phyloP scores from a whole-genome alignment of 2,113 vertebrate genomes.

The Uria lomvia region DNA sequence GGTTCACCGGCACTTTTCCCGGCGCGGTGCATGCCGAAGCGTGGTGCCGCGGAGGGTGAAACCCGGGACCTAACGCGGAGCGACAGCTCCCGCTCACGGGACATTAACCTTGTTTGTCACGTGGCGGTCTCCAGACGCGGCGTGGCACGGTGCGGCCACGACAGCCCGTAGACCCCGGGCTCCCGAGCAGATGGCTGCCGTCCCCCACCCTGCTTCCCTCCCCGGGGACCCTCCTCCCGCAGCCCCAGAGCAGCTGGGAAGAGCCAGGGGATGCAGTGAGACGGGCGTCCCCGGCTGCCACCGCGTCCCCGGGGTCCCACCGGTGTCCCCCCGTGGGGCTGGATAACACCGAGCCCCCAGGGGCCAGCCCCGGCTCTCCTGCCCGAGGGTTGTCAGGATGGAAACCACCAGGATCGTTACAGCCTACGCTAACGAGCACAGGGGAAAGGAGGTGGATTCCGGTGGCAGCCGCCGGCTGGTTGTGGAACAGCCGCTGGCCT shows the following conservation, averaged over 20 bases:
- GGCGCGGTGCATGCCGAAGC: accelerated
- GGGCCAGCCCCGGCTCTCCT: background rate
- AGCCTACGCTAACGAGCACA: accelerated
- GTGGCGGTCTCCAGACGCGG: background rate
- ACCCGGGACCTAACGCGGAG: background rate
- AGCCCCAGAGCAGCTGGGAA: background rate
- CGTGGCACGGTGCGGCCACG: background rate
- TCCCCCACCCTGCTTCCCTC: background rate
- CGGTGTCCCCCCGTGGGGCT: background rate
- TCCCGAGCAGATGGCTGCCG: slow-evolving; percentile 11
- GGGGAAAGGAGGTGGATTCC: background rate
- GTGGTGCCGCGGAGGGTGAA: background rate
- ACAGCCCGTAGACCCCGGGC: background rate
- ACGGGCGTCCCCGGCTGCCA: background rate
- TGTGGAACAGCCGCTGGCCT: background rate
- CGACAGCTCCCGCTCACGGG: background rate
- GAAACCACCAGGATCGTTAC: background rate
- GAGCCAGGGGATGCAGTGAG: background rate
- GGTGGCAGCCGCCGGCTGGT: background rate
- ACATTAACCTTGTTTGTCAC: slow-evolving; percentile 18
- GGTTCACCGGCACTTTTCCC: background rate
- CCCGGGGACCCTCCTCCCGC: background rate
- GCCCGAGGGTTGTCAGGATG: background rate
- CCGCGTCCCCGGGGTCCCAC: background rate
- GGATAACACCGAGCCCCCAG: background rate